Percentiles rank a stretch among this genome's conserved stretches.
These are phyloP conservation scores for Maniola jurtina DNA, from an alignment of 1,140 invertebrate genomes.

Conservation along the genomic window DNA sequence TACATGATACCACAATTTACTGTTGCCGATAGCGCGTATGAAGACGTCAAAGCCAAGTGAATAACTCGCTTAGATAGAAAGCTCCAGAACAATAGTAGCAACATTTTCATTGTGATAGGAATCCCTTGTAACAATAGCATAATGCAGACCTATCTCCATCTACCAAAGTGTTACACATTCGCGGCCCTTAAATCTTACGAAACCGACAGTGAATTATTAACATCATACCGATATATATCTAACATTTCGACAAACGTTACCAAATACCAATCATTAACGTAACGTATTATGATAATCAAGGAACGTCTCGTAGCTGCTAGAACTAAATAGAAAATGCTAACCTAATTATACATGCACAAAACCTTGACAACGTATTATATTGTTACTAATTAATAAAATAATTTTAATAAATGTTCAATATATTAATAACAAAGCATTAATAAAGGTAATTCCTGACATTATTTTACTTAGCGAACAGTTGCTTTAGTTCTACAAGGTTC, in stretches of 20 bases:
- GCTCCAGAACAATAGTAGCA: conserved; percentile 62
- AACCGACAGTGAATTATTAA: conserved; percentile 4
- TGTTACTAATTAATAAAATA: no score
- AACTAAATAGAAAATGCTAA: background rate
- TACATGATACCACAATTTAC: conserved; percentile 76
- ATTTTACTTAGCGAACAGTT: conserved; percentile 7
- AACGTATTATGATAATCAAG: background rate
- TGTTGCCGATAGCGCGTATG: conserved; percentile 67
- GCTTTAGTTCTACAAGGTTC: background rate
- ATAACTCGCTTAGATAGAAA: conserved; percentile 56
- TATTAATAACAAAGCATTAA: background rate
- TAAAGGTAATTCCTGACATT: background rate
- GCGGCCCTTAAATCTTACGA: conserved; percentile 21
- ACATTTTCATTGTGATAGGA: conserved; percentile 54
- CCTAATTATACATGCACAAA: no score
- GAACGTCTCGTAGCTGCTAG: background rate
- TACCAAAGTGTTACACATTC: conserved; percentile 25
- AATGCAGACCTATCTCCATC: conserved; percentile 39
- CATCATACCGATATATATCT: background rate
- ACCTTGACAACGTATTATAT: no score
- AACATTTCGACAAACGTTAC: background rate
- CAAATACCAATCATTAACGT: background rate
- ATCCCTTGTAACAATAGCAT: conserved; percentile 49
- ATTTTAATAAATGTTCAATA: no score
- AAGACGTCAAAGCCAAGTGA: conserved; percentile 68